Evolutionary conservation across 92 coral and sea anemone genomes (phyloP).

Genomic region (Palythoa heliodiscus): DNA sequence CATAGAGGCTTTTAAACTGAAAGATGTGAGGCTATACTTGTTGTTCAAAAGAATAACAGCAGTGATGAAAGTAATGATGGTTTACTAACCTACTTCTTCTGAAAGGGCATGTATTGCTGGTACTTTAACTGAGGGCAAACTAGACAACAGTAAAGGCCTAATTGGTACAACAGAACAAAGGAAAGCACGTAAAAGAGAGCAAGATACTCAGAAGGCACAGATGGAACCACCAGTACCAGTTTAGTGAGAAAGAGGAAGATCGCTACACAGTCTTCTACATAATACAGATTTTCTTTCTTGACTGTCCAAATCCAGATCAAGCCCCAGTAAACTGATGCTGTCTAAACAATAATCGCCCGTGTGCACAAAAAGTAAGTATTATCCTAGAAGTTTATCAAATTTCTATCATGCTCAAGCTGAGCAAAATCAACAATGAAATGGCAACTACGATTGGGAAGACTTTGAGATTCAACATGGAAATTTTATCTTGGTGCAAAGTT

Average conservation of each 20-base stretch:
- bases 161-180: slow-evolving; percentile 62
- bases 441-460: slow-evolving; percentile 30
- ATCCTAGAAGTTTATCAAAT: slow-evolving; percentile 35
- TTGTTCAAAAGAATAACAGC: slow-evolving; percentile 55
- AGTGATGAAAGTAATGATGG: slow-evolving; percentile 70
- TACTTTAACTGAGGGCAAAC: slow-evolving; percentile 58
- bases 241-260: not conserved
- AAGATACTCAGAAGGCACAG: slow-evolving; percentile 31
- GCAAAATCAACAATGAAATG: slow-evolving; percentile 20
- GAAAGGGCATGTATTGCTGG: slow-evolving; percentile 56
- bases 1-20: slow-evolving; percentile 66
- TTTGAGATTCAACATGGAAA: slow-evolving; percentile 52
- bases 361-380: slow-evolving; percentile 1
- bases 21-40: slow-evolving; percentile 67
- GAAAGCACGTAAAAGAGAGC: slow-evolving; percentile 53
- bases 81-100: slow-evolving; percentile 60
- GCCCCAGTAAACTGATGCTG: not conserved
- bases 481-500: slow-evolving; percentile 53
- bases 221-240: not conserved
- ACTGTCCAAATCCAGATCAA: not conserved
- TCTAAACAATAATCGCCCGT: not conserved
- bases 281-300: not conserved
- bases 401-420: slow-evolving; percentile 30
- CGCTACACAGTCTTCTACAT: slow-evolving; percentile 1
- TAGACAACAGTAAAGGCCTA: slow-evolving; percentile 53